A percentile compares a stretch with the other conserved stretches of the same genome.
These are phyloP conservation scores for Ancistrus triradiatus DNA, from an alignment of 2,113 vertebrate genomes.

Conservation along the genomic window DNA sequence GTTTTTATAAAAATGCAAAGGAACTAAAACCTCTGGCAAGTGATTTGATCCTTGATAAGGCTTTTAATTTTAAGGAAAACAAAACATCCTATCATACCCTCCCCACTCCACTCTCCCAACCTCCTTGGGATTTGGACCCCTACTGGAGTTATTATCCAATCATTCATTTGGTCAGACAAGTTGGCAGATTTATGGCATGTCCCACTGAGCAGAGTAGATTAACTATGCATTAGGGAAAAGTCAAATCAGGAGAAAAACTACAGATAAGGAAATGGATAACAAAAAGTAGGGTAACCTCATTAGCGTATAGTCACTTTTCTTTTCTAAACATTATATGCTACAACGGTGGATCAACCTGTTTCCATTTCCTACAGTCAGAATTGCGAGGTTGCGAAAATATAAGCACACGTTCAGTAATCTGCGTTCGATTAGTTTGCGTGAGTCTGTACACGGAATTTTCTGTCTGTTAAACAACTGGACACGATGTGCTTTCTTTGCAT, in stretches of 20 bases:
- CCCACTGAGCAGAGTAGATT: constrained; percentile 63
- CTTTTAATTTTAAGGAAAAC: constrained; percentile 10
- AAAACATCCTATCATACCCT: constrained; percentile 26
- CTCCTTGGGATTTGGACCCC: constrained; percentile 47
- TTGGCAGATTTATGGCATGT: constrained; percentile 69
- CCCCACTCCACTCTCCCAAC: not conserved
- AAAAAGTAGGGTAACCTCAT: too few species aligned
- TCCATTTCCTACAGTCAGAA: too few species aligned
- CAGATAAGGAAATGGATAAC: constrained; percentile 17
- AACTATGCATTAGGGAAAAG: constrained; percentile 50
- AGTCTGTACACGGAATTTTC: too few species aligned
- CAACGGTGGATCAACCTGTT: too few species aligned
- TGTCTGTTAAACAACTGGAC: too few species aligned
- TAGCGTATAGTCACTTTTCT: too few species aligned
- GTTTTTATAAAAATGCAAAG: too few species aligned
- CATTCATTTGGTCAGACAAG: constrained; percentile 51
- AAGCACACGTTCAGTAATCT: too few species aligned
- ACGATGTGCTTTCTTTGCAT: too few species aligned
- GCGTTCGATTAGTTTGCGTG: too few species aligned
- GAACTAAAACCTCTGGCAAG: not conserved
- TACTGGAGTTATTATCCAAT: constrained; percentile 58
- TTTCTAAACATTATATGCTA: too few species aligned
- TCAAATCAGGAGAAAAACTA: constrained; percentile 24
- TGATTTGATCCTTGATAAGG: not conserved
- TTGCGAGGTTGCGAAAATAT: too few species aligned